Percentiles rank a stretch among this genome's conserved stretches.
These are phyloP conservation scores for Anas acuta DNA, from an alignment of 2,797 vertebrate species.

Conservation along the genomic window DNA sequence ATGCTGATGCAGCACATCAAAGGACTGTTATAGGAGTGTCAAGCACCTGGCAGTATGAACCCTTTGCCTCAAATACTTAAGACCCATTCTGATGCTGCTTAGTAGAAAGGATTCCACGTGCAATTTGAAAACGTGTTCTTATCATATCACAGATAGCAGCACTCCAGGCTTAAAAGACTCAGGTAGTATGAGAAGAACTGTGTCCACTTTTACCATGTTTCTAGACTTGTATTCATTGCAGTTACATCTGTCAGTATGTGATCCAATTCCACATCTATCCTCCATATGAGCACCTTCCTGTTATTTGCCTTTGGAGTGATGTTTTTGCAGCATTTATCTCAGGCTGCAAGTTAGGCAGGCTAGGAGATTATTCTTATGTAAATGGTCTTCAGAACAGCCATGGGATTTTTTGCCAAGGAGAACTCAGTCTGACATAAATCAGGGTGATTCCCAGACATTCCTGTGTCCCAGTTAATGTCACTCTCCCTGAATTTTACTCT, in stretches of 20 bases:
- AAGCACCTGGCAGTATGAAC: background rate
- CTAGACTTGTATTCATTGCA: accelerated
- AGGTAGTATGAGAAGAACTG: background rate
- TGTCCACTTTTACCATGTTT: background rate
- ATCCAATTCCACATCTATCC: background rate
- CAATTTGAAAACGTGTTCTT: background rate
- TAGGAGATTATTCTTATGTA: background rate
- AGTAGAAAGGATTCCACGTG: background rate
- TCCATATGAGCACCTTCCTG: background rate
- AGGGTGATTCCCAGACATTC: background rate
- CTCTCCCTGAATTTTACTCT: background rate
- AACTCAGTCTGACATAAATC: background rate
- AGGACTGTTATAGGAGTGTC: background rate
- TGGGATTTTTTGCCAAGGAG: background rate
- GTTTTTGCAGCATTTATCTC: background rate
- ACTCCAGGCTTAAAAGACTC: background rate
- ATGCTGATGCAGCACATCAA: background rate
- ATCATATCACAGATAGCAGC: background rate
- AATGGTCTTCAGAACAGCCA: background rate
- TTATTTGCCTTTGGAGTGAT: background rate
- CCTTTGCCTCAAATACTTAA: background rate
- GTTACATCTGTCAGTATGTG: background rate
- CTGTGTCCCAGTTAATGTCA: background rate
- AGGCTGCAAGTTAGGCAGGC: background rate
- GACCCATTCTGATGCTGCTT: background rate